Conservation (phyloP, 2,797 vertebrate genomes). For the Pangasius larnaudii region DNA sequence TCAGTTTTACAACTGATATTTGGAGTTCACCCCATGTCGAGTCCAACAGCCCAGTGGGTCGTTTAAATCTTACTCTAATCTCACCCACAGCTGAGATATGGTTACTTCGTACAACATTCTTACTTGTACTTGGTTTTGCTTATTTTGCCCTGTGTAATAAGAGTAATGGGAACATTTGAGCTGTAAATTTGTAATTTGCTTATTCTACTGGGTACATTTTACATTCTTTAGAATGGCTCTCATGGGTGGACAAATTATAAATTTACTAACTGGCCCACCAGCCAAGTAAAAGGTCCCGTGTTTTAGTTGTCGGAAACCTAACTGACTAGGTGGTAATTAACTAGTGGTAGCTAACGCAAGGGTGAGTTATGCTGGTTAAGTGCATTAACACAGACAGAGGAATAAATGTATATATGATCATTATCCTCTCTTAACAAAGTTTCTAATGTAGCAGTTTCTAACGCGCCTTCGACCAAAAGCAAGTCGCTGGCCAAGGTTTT, state of each 20-base stretch:
- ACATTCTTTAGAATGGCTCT: background rate
- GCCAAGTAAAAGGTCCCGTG: background rate
- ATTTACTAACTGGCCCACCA: no score
- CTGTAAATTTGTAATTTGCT: background rate
- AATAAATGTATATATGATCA: background rate
- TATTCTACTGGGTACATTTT: background rate
- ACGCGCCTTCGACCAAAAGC: background rate
- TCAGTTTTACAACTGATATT: slow-evolving; percentile 17
- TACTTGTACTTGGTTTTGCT: background rate
- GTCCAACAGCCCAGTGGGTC: slow-evolving; percentile 1
- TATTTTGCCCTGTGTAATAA: background rate
- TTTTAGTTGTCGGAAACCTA: background rate
- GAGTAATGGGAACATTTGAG: background rate
- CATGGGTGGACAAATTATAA: background rate
- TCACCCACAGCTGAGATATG: background rate
- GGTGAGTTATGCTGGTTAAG: background rate
- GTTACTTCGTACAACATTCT: background rate
- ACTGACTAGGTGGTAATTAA: background rate
- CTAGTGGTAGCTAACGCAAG: background rate
- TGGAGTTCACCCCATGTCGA: background rate
- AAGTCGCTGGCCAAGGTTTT: background rate
- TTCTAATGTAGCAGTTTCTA: no score
- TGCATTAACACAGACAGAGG: background rate
- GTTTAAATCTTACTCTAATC: background rate
- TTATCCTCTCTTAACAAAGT: background rate